phyloP scores from a whole-genome alignment of 1,140 invertebrate genomes.

The Plectrocnemia conspersa region DNA sequence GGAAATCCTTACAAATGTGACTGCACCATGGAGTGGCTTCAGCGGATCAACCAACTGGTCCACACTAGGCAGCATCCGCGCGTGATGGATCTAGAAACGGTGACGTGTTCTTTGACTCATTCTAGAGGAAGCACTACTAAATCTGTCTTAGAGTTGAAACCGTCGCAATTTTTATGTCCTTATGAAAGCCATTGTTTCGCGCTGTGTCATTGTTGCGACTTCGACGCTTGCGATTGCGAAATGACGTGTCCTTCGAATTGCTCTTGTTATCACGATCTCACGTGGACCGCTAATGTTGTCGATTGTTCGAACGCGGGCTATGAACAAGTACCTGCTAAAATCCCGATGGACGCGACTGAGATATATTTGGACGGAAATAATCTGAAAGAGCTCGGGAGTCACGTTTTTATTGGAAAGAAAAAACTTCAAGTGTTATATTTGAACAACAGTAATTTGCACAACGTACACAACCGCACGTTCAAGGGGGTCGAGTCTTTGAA shows the following conservation, averaged over 20 bases:
- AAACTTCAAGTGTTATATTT: slow-evolving; percentile 77
- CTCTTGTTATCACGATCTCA: slow-evolving; percentile 83
- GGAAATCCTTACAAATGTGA: slow-evolving; percentile 79
- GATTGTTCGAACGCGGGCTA: slow-evolving; percentile 76
- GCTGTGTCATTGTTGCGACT: slow-evolving; percentile 85
- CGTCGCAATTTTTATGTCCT: slow-evolving; percentile 78
- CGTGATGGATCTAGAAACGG: slow-evolving; percentile 78
- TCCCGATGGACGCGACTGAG: slow-evolving; percentile 88
- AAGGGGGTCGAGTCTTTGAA: slow-evolving; percentile 70
- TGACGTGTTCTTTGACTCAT: slow-evolving; percentile 76
- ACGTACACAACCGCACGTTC: slow-evolving; percentile 80
- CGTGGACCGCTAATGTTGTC: slow-evolving; percentile 88
- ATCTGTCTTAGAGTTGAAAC: slow-evolving; percentile 69
- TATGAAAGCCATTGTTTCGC: slow-evolving; percentile 88
- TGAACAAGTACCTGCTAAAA: slow-evolving; percentile 65
- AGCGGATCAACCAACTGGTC: slow-evolving; percentile 67
- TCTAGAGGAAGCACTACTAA: slow-evolving; percentile 65
- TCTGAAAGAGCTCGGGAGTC: slow-evolving; percentile 71
- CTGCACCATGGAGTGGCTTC: slow-evolving; percentile 82
- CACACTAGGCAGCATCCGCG: slow-evolving; percentile 71
- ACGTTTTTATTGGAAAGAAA: slow-evolving; percentile 83
- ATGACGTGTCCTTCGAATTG: slow-evolving; percentile 86
- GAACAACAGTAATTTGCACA: slow-evolving; percentile 73
- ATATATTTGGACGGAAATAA: slow-evolving; percentile 84
- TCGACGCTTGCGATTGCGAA: slow-evolving; percentile 86